Base-by-base conservation (phyloP, 2,888 invertebrate genomes). In the Alviniconcha strummeri region DNA sequence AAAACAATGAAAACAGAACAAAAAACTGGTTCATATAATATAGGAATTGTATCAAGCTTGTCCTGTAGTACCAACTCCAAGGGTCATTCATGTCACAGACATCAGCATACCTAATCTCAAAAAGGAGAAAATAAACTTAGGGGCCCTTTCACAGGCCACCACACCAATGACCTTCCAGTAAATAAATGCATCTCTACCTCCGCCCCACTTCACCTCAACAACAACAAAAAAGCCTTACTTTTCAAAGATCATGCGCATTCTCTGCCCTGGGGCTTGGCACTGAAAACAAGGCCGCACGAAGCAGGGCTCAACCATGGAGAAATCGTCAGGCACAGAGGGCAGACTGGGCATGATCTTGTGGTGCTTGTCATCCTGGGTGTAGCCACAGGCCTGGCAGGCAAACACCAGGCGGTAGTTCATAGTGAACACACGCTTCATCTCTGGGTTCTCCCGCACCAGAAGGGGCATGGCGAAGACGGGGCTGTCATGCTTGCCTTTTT, bases 381-480 rank as follows among this genome's bases (percentile, higher is more conserved):
- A 87, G 54, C 88, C 88, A 87, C 91, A 91, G 17, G 83, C 72
- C 13, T 85, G 83, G 83, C 91, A 91, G 69, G 85, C 78, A 71
- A 86, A 86, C 52, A 86, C 85, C 87, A 90, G 88, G 19, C 88
- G 88, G 85, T 91, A 92, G 36, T 85, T 86, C 83, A 91, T 89
- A 19, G 84, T 86, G 83, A 91, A 92, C 64, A 89, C 80, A 7
- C 89, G 86, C 78, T 90, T 88, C 56, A 92, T 84, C 7, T 83
- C 84, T 0, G 86, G 79, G 60, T 88, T 87, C 75, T 91, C 88
- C 17, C 89, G 85, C 6, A 92, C 85, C 19, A 93, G 82, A 55
- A 90, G 83, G 1, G 91, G 91, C 56, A 93, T 85, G 11, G 92
- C 93, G 83, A 93, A 89, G 60, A 93, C 91, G 0, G 93, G 92